A percentile compares a stretch with the other conserved stretches of the same genome.
These are phyloP conservation scores for Novumbra hubbsi DNA, from an alignment of 2,797 vertebrate genomes.

Conservation along the genomic window DNA sequence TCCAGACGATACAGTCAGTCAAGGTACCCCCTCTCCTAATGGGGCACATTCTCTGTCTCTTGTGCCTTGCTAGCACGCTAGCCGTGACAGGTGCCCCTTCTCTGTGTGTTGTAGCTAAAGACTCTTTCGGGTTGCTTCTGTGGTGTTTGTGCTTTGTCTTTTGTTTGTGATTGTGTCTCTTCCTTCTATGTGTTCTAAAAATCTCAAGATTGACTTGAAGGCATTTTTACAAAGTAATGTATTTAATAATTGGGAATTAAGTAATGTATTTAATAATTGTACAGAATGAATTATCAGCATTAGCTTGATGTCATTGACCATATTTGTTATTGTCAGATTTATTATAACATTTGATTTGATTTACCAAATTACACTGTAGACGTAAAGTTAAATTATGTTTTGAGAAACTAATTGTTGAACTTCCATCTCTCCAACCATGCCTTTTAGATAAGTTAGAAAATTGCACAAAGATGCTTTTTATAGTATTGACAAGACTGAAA, in stretches of 20 bases:
- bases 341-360: neutral
- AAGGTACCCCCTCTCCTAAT: constrained; percentile 91
- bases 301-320: neutral
- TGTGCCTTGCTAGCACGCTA: constrained; percentile 85
- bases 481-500: neutral
- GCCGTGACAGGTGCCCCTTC: constrained; percentile 74
- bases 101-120: constrained; percentile 80
- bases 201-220: constrained; percentile 89
- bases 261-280: constrained; percentile 7
- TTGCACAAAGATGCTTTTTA: neutral
- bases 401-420: neutral
- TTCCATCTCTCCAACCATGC: neutral
- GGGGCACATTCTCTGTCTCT: constrained; percentile 86
- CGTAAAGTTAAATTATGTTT: neutral
- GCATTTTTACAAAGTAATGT: constrained; percentile 39
- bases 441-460: neutral
- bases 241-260: constrained; percentile 31
- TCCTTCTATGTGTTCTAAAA: constrained; percentile 74
- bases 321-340: neutral
- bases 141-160: constrained; percentile 73
- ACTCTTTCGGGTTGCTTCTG: constrained; percentile 71
- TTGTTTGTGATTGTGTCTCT: constrained; percentile 69
- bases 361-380: neutral
- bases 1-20: constrained; percentile 95
- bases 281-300: neutral